Percentiles rank a stretch among this genome's conserved stretches.
Evolutionary conservation across 1,140 invertebrate species (phyloP).

Genomic region (Psix sp.): DNA sequence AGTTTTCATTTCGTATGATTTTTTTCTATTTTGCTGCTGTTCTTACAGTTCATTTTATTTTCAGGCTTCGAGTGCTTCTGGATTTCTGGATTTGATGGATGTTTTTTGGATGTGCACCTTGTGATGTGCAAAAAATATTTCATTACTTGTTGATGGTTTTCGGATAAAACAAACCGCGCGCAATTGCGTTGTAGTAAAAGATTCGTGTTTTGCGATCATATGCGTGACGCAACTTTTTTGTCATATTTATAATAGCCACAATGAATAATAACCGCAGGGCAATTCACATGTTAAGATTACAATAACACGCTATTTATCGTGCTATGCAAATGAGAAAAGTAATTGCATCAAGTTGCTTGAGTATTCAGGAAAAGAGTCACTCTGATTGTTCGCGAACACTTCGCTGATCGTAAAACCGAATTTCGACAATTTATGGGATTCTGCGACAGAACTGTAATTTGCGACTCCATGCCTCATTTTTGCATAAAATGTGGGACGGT

Average conservation of each 20-base stretch:
- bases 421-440: no score
- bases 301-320: conserved; percentile 44
- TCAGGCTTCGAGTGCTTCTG: no score
- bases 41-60: no score
- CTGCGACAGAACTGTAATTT: no score
- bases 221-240: conserved; percentile 37
- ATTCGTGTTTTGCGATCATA: conserved; percentile 10
- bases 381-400: conserved; percentile 21
- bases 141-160: conserved; percentile 8
- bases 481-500: no score
- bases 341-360: conserved; percentile 29
- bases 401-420: no score
- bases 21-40: no score
- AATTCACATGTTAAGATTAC: conserved; percentile 53
- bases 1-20: no score
- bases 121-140: no score
- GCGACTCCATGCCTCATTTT: no score
- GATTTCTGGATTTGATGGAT: no score
- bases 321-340: conserved; percentile 44
- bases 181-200: conserved; percentile 34
- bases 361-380: conserved; percentile 16
- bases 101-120: no score
- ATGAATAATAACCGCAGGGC: conserved; percentile 25
- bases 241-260: conserved; percentile 46
- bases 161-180: conserved; percentile 1